These are phyloP conservation scores for Clarias gariepinus DNA, from an alignment of 2,113 vertebrate genomes.

Conservation along the genomic window DNA sequence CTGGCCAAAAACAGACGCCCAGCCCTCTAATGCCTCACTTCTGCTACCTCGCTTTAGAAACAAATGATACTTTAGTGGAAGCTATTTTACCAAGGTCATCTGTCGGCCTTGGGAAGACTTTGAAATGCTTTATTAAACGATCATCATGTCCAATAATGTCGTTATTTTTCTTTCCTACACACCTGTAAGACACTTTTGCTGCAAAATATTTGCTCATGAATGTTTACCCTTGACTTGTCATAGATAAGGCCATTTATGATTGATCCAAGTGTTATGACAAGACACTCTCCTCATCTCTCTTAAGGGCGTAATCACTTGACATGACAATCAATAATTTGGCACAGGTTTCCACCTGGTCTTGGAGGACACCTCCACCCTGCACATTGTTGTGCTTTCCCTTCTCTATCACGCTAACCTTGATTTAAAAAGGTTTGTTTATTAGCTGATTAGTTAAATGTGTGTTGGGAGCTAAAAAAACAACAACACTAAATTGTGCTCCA, in stretches of 20 bases:
- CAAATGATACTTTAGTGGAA: neutral
- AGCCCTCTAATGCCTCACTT: slow-evolving; percentile 35
- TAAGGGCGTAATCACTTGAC: neutral
- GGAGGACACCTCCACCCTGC: no score
- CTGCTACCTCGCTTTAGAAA: slow-evolving; percentile 23
- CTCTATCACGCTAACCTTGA: no score
- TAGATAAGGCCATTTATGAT: neutral
- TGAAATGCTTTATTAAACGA: neutral
- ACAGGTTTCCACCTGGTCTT: no score
- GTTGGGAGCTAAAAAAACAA: no score
- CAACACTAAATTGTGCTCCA: no score
- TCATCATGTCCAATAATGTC: neutral
- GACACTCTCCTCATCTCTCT: neutral
- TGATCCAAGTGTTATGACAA: neutral
- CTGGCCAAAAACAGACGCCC: slow-evolving; percentile 41
- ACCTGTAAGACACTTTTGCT: neutral
- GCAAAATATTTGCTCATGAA: neutral
- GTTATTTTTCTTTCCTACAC: neutral
- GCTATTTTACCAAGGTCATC: neutral
- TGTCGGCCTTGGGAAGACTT: neutral
- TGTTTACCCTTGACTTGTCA: neutral
- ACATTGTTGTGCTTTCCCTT: no score
- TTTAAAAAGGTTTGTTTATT: no score
- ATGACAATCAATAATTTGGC: neutral
- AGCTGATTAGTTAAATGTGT: no score